phyloP scores from a whole-genome alignment of 2,113 vertebrate species.

The Campylomormyrus numenius region DNA sequence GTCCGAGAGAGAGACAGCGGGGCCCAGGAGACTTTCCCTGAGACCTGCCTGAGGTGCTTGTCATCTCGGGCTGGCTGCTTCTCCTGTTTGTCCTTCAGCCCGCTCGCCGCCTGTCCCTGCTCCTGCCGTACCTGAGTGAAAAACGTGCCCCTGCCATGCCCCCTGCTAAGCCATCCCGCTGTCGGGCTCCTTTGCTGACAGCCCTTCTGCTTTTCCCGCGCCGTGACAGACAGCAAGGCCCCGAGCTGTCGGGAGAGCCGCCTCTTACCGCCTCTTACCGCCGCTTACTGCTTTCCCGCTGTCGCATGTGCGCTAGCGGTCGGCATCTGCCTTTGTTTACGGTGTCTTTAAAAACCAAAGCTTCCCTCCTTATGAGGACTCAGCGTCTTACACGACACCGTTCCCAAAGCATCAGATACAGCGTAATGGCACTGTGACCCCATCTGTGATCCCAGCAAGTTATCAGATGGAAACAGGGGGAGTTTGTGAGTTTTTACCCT shows the following conservation, averaged over 20 bases:
- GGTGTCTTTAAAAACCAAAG: neutral
- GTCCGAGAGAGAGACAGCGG: neutral
- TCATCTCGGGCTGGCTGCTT: neutral
- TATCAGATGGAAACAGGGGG: conserved; percentile 39
- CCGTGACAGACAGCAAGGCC: neutral
- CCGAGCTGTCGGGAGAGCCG: neutral
- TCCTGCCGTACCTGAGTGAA: neutral
- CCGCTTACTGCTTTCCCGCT: neutral
- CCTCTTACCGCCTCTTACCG: neutral
- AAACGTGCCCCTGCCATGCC: neutral
- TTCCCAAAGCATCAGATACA: conserved; percentile 34
- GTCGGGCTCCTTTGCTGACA: neutral
- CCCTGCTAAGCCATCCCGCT: neutral
- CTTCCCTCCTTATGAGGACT: neutral
- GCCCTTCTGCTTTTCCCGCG: neutral
- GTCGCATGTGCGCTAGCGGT: neutral
- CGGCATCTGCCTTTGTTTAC: conserved; percentile 8
- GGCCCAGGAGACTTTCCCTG: neutral
- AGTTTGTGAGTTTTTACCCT: neutral
- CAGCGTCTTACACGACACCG: neutral
- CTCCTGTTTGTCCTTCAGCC: neutral
- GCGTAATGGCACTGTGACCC: conserved; percentile 37
- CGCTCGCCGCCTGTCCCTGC: neutral
- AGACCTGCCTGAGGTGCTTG: neutral
- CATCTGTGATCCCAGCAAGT: conserved; percentile 34